These are phyloP conservation scores for Coleophora flavipennella DNA, from an alignment of 2,888 invertebrate species.

Conservation along the genomic window DNA sequence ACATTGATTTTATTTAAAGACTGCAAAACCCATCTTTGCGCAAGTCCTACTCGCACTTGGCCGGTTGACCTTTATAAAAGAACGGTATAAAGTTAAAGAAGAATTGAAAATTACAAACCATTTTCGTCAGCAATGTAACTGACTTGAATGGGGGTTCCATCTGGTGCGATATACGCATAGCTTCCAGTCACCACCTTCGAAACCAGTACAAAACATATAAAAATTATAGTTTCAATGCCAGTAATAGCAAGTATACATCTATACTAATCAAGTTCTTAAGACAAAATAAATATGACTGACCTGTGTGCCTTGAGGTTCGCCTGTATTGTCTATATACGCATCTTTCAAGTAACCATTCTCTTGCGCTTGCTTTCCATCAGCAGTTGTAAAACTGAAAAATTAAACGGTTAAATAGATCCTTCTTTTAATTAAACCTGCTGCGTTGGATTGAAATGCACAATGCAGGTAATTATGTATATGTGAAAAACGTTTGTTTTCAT, in stretches of 20 bases:
- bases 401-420: no score
- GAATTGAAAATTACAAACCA: conserved; percentile 48
- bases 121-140: conserved; percentile 84
- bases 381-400: conserved; percentile 77
- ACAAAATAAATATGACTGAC: conserved; percentile 25
- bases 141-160: conserved; percentile 79
- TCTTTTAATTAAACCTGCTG: no score
- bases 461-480: no score
- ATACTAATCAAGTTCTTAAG: no score
- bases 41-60: no score
- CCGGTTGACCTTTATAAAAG: no score
- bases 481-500: no score
- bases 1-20: no score
- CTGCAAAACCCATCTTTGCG: no score
- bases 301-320: conserved; percentile 73
- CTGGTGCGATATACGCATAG: conserved; percentile 82
- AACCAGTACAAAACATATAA: conserved; percentile 14
- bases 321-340: conserved; percentile 75
- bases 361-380: conserved; percentile 84
- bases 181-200: conserved; percentile 81
- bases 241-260: no score
- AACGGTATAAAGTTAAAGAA: neutral
- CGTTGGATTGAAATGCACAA: no score
- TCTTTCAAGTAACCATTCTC: conserved; percentile 84
- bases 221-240: neutral